A percentile compares a stretch with the other conserved stretches of the same genome.
These are phyloP conservation scores for Gila orcuttii DNA, from an alignment of 2,113 vertebrate genomes.

Conservation along the genomic window DNA sequence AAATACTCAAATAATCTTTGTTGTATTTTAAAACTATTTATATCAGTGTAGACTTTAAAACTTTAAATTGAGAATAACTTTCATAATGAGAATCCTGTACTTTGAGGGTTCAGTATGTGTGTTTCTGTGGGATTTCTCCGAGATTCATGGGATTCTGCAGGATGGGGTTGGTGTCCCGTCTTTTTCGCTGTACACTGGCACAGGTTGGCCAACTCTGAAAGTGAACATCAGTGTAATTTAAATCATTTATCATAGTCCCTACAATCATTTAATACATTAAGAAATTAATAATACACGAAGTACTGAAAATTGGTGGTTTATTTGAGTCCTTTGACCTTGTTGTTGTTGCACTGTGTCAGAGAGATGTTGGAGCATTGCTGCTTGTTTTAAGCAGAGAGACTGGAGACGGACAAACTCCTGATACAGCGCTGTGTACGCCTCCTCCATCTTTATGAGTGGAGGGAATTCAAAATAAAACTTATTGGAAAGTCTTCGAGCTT, in stretches of 20 bases:
- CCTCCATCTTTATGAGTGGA: conserved; percentile 71
- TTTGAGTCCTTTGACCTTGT: conserved; percentile 61
- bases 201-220: conserved; percentile 56
- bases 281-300: neutral
- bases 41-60: neutral
- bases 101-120: neutral
- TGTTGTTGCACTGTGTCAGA: conserved; percentile 63
- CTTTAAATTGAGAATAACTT: neutral
- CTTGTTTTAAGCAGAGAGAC: conserved; percentile 79
- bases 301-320: neutral
- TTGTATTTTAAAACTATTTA: too few relatives aligned
- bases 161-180: conserved; percentile 1
- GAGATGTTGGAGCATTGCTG: conserved; percentile 77
- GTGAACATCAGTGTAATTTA: conserved; percentile 32
- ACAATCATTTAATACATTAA: neutral
- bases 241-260: neutral
- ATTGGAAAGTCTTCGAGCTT: neutral
- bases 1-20: too few relatives aligned
- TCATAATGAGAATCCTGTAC: neutral
- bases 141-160: neutral
- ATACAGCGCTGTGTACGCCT: conserved; percentile 75
- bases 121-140: conserved; percentile 18
- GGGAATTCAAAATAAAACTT: neutral
- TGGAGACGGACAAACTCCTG: conserved; percentile 75
- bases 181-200: conserved; percentile 61